These are phyloP conservation scores for Lucilia cuprina DNA, from an alignment of 1,140 invertebrate genomes.

Conservation along the genomic window DNA sequence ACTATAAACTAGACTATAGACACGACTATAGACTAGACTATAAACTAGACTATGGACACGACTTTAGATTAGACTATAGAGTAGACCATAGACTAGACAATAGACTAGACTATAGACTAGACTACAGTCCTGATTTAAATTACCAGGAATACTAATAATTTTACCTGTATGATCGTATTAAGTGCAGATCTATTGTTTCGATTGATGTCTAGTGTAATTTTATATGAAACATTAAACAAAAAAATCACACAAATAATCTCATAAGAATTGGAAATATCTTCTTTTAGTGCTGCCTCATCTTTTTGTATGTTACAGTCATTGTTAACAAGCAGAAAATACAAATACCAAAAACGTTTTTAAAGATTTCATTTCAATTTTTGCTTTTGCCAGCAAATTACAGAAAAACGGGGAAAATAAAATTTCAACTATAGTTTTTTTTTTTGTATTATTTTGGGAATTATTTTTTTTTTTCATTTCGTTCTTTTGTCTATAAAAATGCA, in stretches of 20 bases:
- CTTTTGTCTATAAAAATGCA: slow-evolving; percentile 6
- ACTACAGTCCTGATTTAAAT: too few species aligned
- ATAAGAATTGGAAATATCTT: slow-evolving; percentile 30
- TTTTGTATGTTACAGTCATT: slow-evolving; percentile 14
- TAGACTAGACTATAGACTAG: too few species aligned
- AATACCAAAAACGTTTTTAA: slow-evolving; percentile 17
- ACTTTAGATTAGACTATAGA: too few species aligned
- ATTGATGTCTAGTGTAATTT: neutral
- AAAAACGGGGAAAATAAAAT: neutral
- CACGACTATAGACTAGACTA: too few species aligned
- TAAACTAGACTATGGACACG: too few species aligned
- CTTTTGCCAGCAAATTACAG: neutral
- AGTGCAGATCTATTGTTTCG: too few species aligned
- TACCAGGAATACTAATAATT: too few species aligned
- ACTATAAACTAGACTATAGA: too few species aligned
- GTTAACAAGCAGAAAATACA: slow-evolving; percentile 28
- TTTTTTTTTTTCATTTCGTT: neutral
- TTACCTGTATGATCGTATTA: too few species aligned
- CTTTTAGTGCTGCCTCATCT: neutral
- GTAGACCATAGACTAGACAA: too few species aligned
- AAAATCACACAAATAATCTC: slow-evolving; percentile 26
- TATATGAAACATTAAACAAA: neutral
- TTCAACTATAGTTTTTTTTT: neutral
- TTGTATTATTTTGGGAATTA: neutral
- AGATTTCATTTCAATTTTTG: neutral